phyloP scores from a whole-genome alignment of 2,113 vertebrate species.

The Melanocharis versteri region DNA sequence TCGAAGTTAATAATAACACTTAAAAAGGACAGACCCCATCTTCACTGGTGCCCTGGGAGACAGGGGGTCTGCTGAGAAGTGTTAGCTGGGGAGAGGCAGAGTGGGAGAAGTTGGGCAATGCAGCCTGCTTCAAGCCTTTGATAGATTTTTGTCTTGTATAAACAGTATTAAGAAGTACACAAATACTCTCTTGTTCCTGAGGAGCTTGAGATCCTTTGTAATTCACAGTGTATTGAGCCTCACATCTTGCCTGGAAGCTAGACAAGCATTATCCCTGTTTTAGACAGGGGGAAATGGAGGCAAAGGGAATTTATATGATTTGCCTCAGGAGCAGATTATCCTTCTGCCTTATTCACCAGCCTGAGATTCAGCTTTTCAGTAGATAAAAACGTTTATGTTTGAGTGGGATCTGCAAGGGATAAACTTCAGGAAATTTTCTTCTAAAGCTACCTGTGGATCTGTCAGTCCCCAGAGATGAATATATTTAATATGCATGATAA shows the following conservation, averaged over 20 bases:
- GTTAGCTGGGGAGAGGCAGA: not conserved
- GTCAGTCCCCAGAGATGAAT: not conserved
- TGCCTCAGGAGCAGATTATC: conserved; percentile 35
- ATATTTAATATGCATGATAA: not conserved
- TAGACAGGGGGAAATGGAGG: conserved; percentile 31
- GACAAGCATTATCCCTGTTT: conserved; percentile 15
- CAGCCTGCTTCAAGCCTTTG: not conserved
- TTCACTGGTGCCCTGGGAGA: not conserved
- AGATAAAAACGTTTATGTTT: not conserved
- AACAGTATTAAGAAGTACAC: conserved; percentile 15
- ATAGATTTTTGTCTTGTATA: conserved; percentile 5
- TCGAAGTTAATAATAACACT: not conserved
- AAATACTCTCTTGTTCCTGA: not conserved
- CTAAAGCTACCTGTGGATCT: not conserved
- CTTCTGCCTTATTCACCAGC: not conserved
- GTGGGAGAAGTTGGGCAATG: not conserved
- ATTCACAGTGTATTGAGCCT: not conserved
- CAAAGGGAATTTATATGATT: not conserved
- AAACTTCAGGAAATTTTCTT: conserved; percentile 44
- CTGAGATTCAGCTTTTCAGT: not conserved
- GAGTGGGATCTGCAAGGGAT: not conserved
- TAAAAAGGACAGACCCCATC: not conserved
- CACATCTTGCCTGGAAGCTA: conserved; percentile 10
- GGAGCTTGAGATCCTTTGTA: not conserved
- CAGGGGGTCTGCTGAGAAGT: not conserved